These are phyloP conservation scores for Acanthosepion pharaonis DNA, from an alignment of 2,888 invertebrate species.

Conservation along the genomic window DNA sequence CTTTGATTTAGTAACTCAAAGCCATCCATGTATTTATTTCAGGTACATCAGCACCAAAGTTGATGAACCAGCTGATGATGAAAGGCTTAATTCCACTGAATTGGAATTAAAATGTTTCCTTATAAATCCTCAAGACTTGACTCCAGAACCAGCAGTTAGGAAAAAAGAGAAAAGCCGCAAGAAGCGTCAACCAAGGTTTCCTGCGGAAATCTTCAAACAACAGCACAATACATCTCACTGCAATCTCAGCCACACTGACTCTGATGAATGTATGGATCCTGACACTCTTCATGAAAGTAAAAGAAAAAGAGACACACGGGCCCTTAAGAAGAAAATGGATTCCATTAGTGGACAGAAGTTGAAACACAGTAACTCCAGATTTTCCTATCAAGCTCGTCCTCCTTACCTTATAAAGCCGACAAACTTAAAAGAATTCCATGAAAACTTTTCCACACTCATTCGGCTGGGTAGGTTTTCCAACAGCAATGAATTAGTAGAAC, in stretches of 20 bases:
- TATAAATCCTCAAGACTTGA: slow-evolving; percentile 6
- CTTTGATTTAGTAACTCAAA: neutral
- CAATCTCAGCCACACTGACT: slow-evolving; percentile 63
- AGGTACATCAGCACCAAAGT: neutral
- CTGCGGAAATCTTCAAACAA: slow-evolving; percentile 63
- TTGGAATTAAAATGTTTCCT: neutral
- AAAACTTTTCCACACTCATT: slow-evolving; percentile 84
- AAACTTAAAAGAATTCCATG: slow-evolving; percentile 61
- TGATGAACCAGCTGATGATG: neutral
- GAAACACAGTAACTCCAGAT: slow-evolving; percentile 49
- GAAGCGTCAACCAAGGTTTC: slow-evolving; percentile 41
- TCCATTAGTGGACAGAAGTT: slow-evolving; percentile 60
- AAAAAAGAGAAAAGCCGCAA: neutral
- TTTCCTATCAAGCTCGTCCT: no score
- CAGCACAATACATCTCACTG: slow-evolving; percentile 61
- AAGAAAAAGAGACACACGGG: slow-evolving; percentile 61
- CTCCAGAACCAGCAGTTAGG: neutral
- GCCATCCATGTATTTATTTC: neutral
- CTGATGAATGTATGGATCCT: slow-evolving; percentile 65
- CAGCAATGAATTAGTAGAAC: slow-evolving; percentile 78
- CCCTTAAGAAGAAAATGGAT: slow-evolving; percentile 59
- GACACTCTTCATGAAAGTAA: slow-evolving; percentile 58
- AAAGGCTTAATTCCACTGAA: neutral
- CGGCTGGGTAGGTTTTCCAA: slow-evolving; percentile 77
- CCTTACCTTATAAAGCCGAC: neutral